Evolutionary conservation across 2,113 vertebrate genomes (phyloP).

Genomic region (Dendropsophus ebraccatus): DNA sequence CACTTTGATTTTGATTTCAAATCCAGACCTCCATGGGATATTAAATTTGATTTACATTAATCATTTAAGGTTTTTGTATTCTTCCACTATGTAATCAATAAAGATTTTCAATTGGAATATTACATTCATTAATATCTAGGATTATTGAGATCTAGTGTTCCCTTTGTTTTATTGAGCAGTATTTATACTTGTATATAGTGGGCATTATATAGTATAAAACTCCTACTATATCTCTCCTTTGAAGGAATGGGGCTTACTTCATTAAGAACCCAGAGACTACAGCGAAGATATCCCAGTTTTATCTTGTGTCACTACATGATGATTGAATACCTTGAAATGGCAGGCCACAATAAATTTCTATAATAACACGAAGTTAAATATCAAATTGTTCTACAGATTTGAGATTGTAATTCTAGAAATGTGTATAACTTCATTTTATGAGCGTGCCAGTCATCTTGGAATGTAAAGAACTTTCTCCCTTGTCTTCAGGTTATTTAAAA

Average conservation of each 20-base stretch:
- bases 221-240: neutral
- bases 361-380: constrained; percentile 3
- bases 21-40: too few relatives aligned
- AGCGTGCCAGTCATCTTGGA: constrained; percentile 1
- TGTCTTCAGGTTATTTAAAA: constrained; percentile 26
- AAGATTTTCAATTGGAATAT: too few relatives aligned
- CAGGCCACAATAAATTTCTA: neutral
- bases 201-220: neutral
- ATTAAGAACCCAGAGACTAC: neutral
- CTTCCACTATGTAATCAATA: too few relatives aligned
- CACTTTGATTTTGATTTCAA: too few relatives aligned
- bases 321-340: neutral
- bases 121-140: too few relatives aligned
- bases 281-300: neutral
- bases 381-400: constrained; percentile 26
- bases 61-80: too few relatives aligned
- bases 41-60: too few relatives aligned
- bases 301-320: neutral
- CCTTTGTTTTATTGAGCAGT: too few relatives aligned
- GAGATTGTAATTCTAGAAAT: constrained; percentile 28
- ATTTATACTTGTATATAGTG: neutral
- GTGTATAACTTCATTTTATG: constrained; percentile 32
- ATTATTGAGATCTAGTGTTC: too few relatives aligned
- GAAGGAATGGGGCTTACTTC: neutral
- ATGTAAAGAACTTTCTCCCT: neutral